Evolutionary conservation across 2,113 vertebrate genomes (phyloP), one percentile per base, ranked within the genome.

Genomic region (Oncorhynchus kisutch): DNA sequence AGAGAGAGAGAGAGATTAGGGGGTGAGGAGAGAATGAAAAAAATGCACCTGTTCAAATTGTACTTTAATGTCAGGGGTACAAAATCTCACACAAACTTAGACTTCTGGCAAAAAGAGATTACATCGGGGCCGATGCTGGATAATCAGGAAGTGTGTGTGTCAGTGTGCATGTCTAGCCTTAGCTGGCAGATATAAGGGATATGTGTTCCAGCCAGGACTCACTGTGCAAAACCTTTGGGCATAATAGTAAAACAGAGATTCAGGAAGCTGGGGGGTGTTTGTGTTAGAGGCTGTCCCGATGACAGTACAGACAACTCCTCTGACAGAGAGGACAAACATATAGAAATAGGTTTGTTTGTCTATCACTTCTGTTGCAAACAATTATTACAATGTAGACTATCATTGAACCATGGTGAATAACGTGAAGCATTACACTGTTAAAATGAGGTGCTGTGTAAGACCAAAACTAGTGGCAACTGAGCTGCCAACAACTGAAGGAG

Each of bases 71-170:
- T 39, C 31, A 68, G 67, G 29, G 29, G 67, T 18, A 39, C 14
- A 7, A 68, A 2, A 68, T 68, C 67, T 68, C 13, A 68, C 67
- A 31, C 67, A 68, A 67, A 67, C 66, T 67, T 13, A 67, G 66
- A 67, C 31, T 34, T 39, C 2, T 29, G 16, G 16, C 29, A 67
- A 68, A 68, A 68, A 39, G 16, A 68, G 16, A 34, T 68, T 31
- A 68, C 27, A 22, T 68, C 29, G 9, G 25, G 29, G 9, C 7
- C 31, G n/a, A n/a, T 39, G 16, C 24, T 66, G 29, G 67, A 68
- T 68, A 27, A 68, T 8, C 6, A 39, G 67, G 67, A 29, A 3
- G 51, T 54, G 51, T 18, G 51, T 12, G 39, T 45, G 39, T 45
- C 4, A 14, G 27, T 34, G 27, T 34, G 29, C 66, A 67, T 25